Evolutionary conservation across 30 jellyfish, hydroid and myxozoan genomes (phyloP), one percentile per base, ranked within the genome.

Genomic region (Mastigias papua): DNA sequence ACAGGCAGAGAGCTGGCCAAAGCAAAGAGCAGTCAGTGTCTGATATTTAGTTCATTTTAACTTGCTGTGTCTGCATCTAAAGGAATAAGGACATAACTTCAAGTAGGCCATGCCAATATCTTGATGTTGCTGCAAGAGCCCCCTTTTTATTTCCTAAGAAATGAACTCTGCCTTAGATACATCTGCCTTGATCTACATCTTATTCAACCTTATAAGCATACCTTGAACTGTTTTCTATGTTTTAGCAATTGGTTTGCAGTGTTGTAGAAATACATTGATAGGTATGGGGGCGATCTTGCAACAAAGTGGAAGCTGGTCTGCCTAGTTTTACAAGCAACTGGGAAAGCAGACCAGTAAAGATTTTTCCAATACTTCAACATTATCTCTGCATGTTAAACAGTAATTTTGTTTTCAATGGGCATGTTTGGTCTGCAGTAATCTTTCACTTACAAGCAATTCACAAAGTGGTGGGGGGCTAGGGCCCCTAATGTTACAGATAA

Each of bases 1-100:
- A 69, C 54, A 69, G 22, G 33, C 61, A 31, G 31, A 37, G 80
- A 37, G 54, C 80, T 20, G 80, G 80, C 62, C 80, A 69, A 69
- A 69, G 80, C 80, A 69, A 69, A 48, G 27, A 69, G 29, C 31
- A 31, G 80, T 69, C 49, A 69, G 80, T 54, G 67, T 54, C 67
- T 54, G 0, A 54, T 54, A 19, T 54, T 2, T 54, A 6, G 3
- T 54, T 54, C 67, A 54, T 21, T 11, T 54, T 54, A 54, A 54
- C 54, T 42, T 42, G 54, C 54, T 15, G 13, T 42, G 13, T 15
- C 54, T 42, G 7, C 13, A 42, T 42, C 54, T 42, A 42, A 0
- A 42, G 54, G 0, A 42, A 42, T 42, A 42, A 42, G 54, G 54
- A 15, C 13, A 15, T 42, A 4, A 15, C 13, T 42, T 42, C 13